A percentile compares a stretch with the other conserved stretches of the same genome.
phyloP scores from a whole-genome alignment of 2,888 invertebrate species.

The Pristionchus mayeri region DNA sequence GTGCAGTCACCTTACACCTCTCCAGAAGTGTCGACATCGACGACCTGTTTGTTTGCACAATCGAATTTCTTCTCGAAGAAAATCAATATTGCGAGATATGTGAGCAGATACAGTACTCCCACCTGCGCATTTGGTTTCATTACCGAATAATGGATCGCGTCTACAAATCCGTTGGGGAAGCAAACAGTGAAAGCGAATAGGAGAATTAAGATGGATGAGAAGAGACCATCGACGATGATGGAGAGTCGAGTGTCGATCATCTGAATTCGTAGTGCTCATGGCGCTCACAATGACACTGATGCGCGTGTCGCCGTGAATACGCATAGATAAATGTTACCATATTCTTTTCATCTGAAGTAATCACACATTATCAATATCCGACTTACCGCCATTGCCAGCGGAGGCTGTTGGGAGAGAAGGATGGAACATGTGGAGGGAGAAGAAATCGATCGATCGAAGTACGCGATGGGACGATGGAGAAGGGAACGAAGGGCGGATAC shows the following conservation, averaged over 20 bases:
- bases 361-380: too few species aligned
- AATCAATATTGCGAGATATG: neutral
- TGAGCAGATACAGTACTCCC: neutral
- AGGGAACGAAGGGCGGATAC: neutral
- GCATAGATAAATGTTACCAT: too few species aligned
- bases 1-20: neutral
- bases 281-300: too few species aligned
- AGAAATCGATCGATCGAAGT: neutral
- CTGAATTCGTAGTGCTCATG: too few species aligned
- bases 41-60: neutral
- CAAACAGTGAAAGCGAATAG: neutral
- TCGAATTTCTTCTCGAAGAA: neutral
- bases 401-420: slow-evolving; percentile 24
- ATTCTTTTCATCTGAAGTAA: too few species aligned
- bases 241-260: neutral
- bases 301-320: too few species aligned
- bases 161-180: slow-evolving; percentile 17
- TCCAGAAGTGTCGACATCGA: neutral
- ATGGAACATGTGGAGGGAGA: neutral
- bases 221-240: slow-evolving; percentile 16
- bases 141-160: neutral
- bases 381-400: neutral
- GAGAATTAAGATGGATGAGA: neutral
- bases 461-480: slow-evolving; percentile 1
- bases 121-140: neutral